Evolutionary conservation across 2,888 invertebrate species (phyloP).

Genomic region (Tigriopus californicus): DNA sequence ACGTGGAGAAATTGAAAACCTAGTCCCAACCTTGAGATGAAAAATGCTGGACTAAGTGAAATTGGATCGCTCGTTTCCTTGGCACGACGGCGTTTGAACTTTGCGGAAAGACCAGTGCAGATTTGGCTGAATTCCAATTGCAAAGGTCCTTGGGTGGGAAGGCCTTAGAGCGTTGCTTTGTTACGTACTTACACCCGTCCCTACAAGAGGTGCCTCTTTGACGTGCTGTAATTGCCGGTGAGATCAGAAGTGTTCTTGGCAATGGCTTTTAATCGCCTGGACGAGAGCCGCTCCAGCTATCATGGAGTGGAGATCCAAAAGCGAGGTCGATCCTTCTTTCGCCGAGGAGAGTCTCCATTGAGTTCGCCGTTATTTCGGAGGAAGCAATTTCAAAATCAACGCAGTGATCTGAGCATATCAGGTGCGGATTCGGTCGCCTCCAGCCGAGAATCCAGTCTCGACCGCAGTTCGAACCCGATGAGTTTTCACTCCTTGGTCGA

Average conservation of each 20-base stretch:
- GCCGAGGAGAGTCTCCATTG: not conserved
- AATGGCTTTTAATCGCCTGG: constrained; percentile 2
- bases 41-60: no score
- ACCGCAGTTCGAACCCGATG: not conserved
- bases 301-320: not conserved
- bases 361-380: not conserved
- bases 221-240: no score
- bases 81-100: no score
- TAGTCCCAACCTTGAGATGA: no score
- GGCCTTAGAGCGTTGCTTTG: no score
- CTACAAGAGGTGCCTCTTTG: no score
- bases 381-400: not conserved
- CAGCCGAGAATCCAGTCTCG: not conserved
- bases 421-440: not conserved
- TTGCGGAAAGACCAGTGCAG: no score
- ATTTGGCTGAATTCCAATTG: no score
- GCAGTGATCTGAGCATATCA: not conserved
- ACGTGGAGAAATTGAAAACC: no score
- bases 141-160: no score
- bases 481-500: not conserved
- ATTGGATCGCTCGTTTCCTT: no score
- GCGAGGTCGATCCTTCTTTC: not conserved
- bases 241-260: not conserved
- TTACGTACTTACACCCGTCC: no score
- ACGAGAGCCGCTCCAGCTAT: not conserved